Evolutionary conservation across 2,797 vertebrate genomes (phyloP).

Genomic region (Tenualosa ilisha): DNA sequence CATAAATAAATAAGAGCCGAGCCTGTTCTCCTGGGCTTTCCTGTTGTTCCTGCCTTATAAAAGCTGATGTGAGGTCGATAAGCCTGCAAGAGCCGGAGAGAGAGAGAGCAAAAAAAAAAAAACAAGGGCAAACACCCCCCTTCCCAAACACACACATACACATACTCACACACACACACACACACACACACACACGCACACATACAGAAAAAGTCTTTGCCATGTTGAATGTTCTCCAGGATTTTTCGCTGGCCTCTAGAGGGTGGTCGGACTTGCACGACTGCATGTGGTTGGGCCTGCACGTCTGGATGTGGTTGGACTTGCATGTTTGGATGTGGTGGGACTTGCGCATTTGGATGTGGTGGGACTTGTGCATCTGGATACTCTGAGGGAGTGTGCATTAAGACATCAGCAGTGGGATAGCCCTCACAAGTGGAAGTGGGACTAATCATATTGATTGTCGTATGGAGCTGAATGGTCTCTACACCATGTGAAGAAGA

Average conservation of each 20-base stretch:
- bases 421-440: slow-evolving; percentile 25
- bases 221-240: slow-evolving; percentile 41
- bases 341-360: too few species aligned
- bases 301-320: neutral
- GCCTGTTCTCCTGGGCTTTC: slow-evolving; percentile 56
- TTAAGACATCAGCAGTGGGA: slow-evolving; percentile 1
- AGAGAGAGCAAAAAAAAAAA: slow-evolving; percentile 33
- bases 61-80: slow-evolving; percentile 65
- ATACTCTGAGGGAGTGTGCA: neutral
- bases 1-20: slow-evolving; percentile 71
- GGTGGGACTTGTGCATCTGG: neutral
- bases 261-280: neutral
- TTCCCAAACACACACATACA: neutral
- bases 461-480: slow-evolving; percentile 13
- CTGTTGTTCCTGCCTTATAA: slow-evolving; percentile 59
- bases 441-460: slow-evolving; percentile 51
- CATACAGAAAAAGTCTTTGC: slow-evolving; percentile 31
- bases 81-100: slow-evolving; percentile 53
- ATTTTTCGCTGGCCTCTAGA: neutral
- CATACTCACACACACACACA: neutral
- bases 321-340: too few species aligned
- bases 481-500: neutral
- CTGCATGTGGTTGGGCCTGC: too few species aligned
- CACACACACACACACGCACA: neutral
- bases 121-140: neutral